A percentile compares a stretch with the other conserved stretches of the same genome.
phyloP scores from a whole-genome alignment of 2,888 invertebrate species.

The Fragum whitleyi region DNA sequence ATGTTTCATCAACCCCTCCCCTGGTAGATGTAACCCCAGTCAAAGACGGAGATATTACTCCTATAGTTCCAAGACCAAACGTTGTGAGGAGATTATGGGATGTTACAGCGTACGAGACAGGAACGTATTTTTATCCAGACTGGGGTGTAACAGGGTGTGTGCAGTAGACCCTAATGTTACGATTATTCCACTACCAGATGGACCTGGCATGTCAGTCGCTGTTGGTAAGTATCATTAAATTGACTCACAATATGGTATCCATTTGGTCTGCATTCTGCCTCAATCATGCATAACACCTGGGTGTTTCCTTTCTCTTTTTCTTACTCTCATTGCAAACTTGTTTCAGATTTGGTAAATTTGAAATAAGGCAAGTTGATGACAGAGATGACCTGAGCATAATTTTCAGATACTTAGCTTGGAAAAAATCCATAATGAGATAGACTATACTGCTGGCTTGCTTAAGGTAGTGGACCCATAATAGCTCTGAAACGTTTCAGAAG shows the following conservation, averaged over 20 bases:
- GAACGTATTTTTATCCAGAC: constrained; percentile 51
- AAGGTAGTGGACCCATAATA: too few species aligned
- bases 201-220: constrained; percentile 7
- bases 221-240: constrained; percentile 10
- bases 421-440: too few species aligned
- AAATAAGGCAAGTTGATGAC: too few species aligned
- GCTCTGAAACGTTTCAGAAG: too few species aligned
- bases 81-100: constrained; percentile 51
- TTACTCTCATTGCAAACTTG: too few species aligned
- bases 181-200: constrained; percentile 16
- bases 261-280: background rate
- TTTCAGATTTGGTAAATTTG: too few species aligned
- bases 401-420: too few species aligned
- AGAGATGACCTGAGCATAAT: too few species aligned
- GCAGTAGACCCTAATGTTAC: constrained; percentile 12
- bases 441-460: too few species aligned
- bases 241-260: background rate
- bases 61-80: constrained; percentile 46
- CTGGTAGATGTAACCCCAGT: constrained; percentile 41
- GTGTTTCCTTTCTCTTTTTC: too few species aligned
- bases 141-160: constrained; percentile 33
- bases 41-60: constrained; percentile 36
- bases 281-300: too few species aligned
- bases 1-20: constrained; percentile 43
- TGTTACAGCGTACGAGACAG: constrained; percentile 52